Conservation (phyloP, 1,140 invertebrate species). For the Apis laboriosa region DNA sequence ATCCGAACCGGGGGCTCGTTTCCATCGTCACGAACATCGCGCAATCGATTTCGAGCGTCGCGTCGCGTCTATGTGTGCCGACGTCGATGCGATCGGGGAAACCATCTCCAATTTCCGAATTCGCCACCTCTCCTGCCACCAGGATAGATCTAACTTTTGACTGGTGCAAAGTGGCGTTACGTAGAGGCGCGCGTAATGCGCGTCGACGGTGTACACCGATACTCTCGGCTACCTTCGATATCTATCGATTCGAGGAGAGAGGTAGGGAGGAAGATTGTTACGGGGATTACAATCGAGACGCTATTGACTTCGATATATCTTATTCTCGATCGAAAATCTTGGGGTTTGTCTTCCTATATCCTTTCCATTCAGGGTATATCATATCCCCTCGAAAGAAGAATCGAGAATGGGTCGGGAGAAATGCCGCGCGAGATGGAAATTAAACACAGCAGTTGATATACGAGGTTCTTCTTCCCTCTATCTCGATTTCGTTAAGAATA, state of each 20-base stretch:
- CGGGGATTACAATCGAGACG: background rate
- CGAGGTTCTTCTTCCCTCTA: background rate
- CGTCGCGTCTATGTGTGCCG: constrained; percentile 9
- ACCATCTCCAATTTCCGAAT: constrained; percentile 63
- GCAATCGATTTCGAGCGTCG: constrained; percentile 51
- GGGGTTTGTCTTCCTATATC: constrained; percentile 15
- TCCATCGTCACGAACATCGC: constrained; percentile 42
- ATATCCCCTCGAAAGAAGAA: too few relatives aligned
- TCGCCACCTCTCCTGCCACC: background rate
- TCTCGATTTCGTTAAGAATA: background rate
- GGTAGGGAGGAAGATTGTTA: background rate
- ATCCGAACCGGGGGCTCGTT: constrained; percentile 31
- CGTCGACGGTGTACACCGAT: background rate
- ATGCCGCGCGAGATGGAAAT: constrained; percentile 36
- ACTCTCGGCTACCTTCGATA: background rate
- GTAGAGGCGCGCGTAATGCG: background rate
- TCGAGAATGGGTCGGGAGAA: background rate
- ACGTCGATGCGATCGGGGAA: constrained; percentile 58
- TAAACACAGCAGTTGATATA: constrained; percentile 43
- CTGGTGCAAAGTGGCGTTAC: constrained; percentile 4
- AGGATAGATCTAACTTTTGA: constrained; percentile 50
- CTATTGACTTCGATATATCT: constrained; percentile 33
- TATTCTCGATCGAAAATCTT: constrained; percentile 34
- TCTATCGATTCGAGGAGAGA: constrained; percentile 5
- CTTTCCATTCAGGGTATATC: background rate